Conservation (phyloP, 1,140 invertebrate species). For the Eriocheir sinensis region DNA sequence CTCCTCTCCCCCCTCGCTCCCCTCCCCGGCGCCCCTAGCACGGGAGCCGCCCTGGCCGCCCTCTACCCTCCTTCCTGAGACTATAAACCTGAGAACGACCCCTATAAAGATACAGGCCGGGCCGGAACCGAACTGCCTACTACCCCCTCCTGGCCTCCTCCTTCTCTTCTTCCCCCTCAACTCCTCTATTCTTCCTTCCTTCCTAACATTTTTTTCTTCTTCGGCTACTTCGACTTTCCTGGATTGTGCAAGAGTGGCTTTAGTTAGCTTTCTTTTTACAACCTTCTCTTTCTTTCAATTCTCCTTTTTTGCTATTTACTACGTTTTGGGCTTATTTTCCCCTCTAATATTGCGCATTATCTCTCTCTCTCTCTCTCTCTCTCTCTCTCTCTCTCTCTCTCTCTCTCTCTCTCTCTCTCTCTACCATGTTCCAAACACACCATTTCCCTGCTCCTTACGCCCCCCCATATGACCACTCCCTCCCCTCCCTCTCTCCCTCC, state of each 20-base stretch:
- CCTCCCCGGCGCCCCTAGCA: background rate
- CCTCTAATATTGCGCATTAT: too few species aligned
- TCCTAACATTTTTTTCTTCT: background rate
- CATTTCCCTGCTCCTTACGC: background rate
- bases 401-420: conserved; percentile 61
- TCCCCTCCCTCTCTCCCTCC: background rate
- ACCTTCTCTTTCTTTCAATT: background rate
- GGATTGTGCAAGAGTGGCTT: too few species aligned
- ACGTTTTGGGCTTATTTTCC: background rate
- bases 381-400: conserved; percentile 32
- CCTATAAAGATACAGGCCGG: conserved; percentile 50
- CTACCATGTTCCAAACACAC: background rate
- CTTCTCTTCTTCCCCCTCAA: background rate
- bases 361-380: too few species aligned
- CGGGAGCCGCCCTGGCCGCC: background rate
- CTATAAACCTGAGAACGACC: conserved; percentile 65
- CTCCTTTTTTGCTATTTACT: background rate
- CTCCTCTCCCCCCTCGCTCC: background rate
- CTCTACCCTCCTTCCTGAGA: conserved; percentile 4
- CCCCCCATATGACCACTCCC: background rate
- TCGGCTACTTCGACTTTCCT: background rate
- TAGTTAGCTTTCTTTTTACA: background rate
- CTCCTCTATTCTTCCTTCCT: conserved; percentile 2
- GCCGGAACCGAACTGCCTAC: background rate
- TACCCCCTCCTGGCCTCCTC: background rate